phyloP scores from a whole-genome alignment of 2,113 vertebrate species.

The Equus quagga region DNA sequence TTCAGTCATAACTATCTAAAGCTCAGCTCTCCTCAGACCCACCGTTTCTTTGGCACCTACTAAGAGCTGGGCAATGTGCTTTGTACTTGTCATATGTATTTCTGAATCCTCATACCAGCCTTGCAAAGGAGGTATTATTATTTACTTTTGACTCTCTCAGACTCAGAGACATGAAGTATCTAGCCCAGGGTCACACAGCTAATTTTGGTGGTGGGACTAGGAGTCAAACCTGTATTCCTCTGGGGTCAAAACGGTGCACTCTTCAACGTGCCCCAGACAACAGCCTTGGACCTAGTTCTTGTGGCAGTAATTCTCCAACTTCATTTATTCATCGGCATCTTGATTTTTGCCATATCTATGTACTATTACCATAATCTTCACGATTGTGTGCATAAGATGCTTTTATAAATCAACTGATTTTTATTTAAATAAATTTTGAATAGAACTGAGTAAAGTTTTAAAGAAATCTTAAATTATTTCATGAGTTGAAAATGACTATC shows the following conservation, averaged over 20 bases:
- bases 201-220: background rate
- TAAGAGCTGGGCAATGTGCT: background rate
- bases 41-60: background rate
- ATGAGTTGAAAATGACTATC: background rate
- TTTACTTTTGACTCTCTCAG: slow-evolving; percentile 14
- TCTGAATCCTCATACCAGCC: background rate
- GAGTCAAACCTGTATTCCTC: background rate
- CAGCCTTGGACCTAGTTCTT: background rate
- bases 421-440: background rate
- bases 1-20: background rate
- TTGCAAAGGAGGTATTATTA: background rate
- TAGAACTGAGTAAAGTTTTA: background rate
- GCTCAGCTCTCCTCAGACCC: background rate
- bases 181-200: background rate
- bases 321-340: background rate
- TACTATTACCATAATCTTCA: background rate
- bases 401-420: background rate
- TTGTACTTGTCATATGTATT: background rate
- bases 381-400: background rate
- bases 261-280: background rate
- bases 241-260: background rate
- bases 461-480: background rate
- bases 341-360: background rate
- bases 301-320: background rate
- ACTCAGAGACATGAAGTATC: background rate